Conservation (phyloP, 2,888 invertebrate species). For the Meiosimyza decipiens region DNA sequence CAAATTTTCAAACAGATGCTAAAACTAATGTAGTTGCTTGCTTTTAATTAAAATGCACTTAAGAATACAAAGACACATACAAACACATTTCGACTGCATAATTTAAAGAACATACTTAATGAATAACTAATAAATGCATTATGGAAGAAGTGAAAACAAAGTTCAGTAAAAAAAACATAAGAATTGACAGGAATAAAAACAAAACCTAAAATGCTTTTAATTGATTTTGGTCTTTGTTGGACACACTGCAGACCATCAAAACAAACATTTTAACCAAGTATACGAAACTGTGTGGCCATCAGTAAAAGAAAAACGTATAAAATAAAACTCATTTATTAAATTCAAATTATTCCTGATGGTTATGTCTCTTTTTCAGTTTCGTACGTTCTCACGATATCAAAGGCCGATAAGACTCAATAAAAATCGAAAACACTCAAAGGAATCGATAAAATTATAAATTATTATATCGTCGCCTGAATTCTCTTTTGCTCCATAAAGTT, state of each 20-base stretch:
- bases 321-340: too few species aligned
- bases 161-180: neutral
- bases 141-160: neutral
- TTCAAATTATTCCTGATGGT: too few species aligned
- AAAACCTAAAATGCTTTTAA: neutral
- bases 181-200: neutral
- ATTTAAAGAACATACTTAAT: slow-evolving; percentile 18
- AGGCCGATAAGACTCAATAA: too few species aligned
- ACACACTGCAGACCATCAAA: neutral
- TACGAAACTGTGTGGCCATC: too few species aligned
- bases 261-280: neutral
- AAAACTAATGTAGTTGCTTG: slow-evolving; percentile 7
- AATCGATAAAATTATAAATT: too few species aligned
- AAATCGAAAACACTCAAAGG: too few species aligned
- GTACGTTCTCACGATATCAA: too few species aligned
- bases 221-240: slow-evolving; percentile 13
- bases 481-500: too few species aligned
- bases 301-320: too few species aligned
- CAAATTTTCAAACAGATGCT: neutral
- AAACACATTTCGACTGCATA: neutral
- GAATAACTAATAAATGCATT: slow-evolving; percentile 19
- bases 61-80: neutral
- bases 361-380: too few species aligned
- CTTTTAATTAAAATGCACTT: slow-evolving; percentile 1
- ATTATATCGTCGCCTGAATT: too few species aligned